A percentile compares a stretch with the other conserved stretches of the same genome.
Conservation (phyloP, 2,113 vertebrate genomes). For the Rhagologus leucostigma region DNA sequence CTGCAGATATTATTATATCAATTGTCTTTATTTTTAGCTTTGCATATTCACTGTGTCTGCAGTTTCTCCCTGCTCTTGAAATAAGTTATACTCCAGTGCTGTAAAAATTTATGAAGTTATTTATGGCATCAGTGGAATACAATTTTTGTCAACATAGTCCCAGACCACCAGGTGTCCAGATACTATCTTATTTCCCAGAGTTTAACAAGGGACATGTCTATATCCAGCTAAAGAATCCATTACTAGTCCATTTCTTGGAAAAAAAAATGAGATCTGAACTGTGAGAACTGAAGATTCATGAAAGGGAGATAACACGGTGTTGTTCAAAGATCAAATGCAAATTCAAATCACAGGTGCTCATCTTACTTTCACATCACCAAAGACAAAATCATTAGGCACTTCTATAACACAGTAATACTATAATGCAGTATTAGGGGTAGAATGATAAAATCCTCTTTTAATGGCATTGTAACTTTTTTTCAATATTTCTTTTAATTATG, state of each 20-base stretch:
- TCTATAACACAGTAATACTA: background rate
- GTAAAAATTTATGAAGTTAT: background rate
- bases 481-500: background rate
- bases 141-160: background rate
- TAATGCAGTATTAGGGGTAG: background rate
- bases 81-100: background rate
- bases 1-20: background rate
- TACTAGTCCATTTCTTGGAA: background rate
- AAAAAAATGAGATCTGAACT: background rate
- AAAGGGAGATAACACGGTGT: background rate
- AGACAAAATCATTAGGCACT: background rate
- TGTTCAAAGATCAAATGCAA: slow-evolving; percentile 43
- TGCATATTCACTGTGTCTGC: background rate
- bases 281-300: slow-evolving; percentile 34
- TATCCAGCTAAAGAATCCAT: background rate
- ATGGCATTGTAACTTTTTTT: background rate
- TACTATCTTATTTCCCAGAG: background rate
- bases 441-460: background rate
- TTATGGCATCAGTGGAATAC: background rate
- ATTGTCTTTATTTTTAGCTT: background rate
- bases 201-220: background rate
- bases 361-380: background rate
- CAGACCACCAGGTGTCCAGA: background rate
- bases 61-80: background rate
- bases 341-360: slow-evolving; percentile 1